Evolutionary conservation across 2,113 vertebrate genomes (phyloP).

Genomic region (Aleadryas rufinucha): DNA sequence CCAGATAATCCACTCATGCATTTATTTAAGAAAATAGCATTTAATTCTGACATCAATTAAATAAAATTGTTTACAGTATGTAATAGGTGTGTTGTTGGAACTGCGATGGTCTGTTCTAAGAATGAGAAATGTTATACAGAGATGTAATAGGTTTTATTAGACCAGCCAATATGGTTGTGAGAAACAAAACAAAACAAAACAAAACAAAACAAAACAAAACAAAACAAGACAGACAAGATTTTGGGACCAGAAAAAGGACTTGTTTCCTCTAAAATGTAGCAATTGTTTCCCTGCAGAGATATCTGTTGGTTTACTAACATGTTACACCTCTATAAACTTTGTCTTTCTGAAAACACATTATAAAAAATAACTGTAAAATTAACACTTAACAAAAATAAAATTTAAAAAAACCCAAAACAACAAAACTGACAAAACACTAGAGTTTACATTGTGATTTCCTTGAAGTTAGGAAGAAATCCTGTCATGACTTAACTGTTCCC

Average conservation of each 20-base stretch:
- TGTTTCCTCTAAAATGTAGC: not conserved
- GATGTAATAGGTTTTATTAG: not conserved
- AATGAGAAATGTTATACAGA: not conserved
- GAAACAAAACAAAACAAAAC: no score
- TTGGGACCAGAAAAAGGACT: not conserved
- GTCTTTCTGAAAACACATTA: not conserved
- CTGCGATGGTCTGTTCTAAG: not conserved
- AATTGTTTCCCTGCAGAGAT: not conserved
- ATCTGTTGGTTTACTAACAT: not conserved
- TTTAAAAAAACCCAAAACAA: fast-evolving
- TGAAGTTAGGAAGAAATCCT: not conserved
- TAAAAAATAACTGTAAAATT: slow-evolving; percentile 8
- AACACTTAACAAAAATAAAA: not conserved
- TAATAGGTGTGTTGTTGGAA: not conserved
- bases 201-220: no score
- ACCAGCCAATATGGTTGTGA: not conserved
- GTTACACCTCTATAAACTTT: not conserved
- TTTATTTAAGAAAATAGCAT: not conserved
- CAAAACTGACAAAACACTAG: not conserved
- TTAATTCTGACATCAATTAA: not conserved
- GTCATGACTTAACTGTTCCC: not conserved
- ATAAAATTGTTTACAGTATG: not conserved
- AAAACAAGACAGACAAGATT: not conserved
- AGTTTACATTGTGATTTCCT: not conserved
- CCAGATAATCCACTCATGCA: not conserved